Evolutionary conservation across 92 coral and sea anemone genomes (phyloP).

Genomic region (Zoanthus gigantus): DNA sequence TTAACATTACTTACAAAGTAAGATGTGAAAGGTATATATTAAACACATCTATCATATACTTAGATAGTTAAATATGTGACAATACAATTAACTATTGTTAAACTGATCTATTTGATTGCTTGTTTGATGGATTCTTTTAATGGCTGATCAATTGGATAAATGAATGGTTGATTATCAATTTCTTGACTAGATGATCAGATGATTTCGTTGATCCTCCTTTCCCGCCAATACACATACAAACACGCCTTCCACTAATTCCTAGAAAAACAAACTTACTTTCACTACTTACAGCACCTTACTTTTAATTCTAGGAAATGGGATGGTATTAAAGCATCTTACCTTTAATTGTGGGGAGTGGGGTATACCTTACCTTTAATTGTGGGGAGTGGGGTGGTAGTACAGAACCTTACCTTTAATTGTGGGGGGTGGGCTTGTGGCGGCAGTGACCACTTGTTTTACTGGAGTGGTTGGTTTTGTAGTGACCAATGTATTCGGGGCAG

Average conservation of each 20-base stretch:
- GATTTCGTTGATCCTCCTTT: not conserved
- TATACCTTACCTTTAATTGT: constrained; percentile 9
- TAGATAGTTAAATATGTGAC: not conserved
- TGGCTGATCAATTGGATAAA: not conserved
- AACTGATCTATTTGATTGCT: not conserved
- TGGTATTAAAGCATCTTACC: not conserved
- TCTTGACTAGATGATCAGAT: not conserved
- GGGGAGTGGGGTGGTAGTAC: not conserved
- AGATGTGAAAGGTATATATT: not conserved
- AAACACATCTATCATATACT: too few relatives aligned
- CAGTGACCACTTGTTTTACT: not conserved
- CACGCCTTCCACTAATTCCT: not conserved
- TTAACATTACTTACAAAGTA: not conserved
- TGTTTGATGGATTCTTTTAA: not conserved
- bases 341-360: not conserved
- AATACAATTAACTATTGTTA: not conserved
- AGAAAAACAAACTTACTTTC: not conserved
- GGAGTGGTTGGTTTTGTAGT: not conserved
- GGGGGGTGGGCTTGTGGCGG: constrained; percentile 1
- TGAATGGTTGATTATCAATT: not conserved
- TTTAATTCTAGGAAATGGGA: constrained; percentile 3
- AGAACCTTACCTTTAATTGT: not conserved
- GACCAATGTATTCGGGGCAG: not conserved
- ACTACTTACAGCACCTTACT: not conserved
- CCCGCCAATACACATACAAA: not conserved